Evolutionary conservation across 2,888 invertebrate genomes (phyloP), one percentile per base, ranked within the genome.

Genomic region (Ctenicera cuprea): DNA sequence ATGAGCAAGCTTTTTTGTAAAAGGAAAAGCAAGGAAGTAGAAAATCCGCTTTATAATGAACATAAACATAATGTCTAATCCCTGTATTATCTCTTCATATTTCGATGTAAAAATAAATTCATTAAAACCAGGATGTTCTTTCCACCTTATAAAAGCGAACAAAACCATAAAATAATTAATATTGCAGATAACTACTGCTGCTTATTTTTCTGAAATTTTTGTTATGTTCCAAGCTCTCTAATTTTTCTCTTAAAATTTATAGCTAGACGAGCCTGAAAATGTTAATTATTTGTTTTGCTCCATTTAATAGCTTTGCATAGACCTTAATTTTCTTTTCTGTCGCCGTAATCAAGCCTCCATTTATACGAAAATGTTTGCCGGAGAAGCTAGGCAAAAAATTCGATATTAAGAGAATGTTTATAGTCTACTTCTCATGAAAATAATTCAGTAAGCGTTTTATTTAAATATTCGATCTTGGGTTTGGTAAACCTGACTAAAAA

Each of bases 231-330:
- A 9, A 33, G 1, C 7, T 33, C 7, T 33, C 33, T 33, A 33
- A 9, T 33, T 5, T 8, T 33, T 33, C 20, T 41, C n/a, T 48
- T 45, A 45, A 14, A 45, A 14, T 20, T 1, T 18, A 20, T 20
- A 16, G 14, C 16, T 38, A 12, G 48, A 16, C 18, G 14, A 14
- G 14, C n/a, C 14, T 12, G 30, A 22, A 54, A 54, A 54, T 54
- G 54, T 54, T 54, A 54, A 54, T 54, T 54, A 14, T 26, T 16
- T 30, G 54, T 26, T 54, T 54, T 54, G 8, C 30, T 14, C 30
- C 30, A 3, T 54, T 54, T 54, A 33, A 54, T 54, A 30, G 30
- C 26, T n/a, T 14, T n/a, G 26, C 30, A 16, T 54, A 54, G 30
- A 12, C 54, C 26, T 54, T 54, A 54, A 54, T 54, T 26, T 12